Evolutionary conservation across 1,140 invertebrate species (phyloP), one percentile per base, ranked within the genome.

Genomic region (Mamestra configurata): DNA sequence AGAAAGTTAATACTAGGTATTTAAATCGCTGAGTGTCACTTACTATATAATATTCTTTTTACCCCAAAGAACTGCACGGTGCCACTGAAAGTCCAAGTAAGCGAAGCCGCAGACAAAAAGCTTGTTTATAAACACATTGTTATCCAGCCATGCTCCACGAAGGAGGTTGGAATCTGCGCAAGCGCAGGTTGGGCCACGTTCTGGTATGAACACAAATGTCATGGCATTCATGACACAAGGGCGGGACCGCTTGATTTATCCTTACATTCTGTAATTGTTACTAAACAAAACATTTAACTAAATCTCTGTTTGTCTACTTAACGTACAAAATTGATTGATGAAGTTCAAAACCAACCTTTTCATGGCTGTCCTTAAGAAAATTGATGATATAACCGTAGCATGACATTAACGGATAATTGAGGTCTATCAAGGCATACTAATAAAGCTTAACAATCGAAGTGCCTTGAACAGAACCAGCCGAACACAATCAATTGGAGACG

Each of bases 171-270:
- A 64, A 75, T 64, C 40, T n/a, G 73, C 37, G 57, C 73, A 76
- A 35, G 35, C 66, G 57, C 40, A 49, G 73, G 73, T 64, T 76
- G 22, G 73, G 73, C 73, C 71, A 35, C 49, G 61, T 80, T 27
- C 31, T 79, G 61, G 53, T 49, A 40, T 61, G 49, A 79, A 80
- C 80, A 86, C 84, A 89, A 89, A 90, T 90, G 89, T 88, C 89
- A 88, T 82, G 86, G 80, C 86, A 85, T 88, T 89, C 78, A 51
- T 77, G 61, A 46, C 66, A 80, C 89, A 90, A 90, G 89, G 87
- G 89, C 87, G 86, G 80, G 79, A 27, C 82, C 59, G 66, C 27
- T 78, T 55, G 51, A 76, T 68, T 57, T 70, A 77, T 77, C 51
- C 51, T 37, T 57, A 59, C 49, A 55, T 20, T 75, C 57, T 75